Conservation (phyloP, 2,888 invertebrate genomes). For the Drosophila subquinaria region DNA sequence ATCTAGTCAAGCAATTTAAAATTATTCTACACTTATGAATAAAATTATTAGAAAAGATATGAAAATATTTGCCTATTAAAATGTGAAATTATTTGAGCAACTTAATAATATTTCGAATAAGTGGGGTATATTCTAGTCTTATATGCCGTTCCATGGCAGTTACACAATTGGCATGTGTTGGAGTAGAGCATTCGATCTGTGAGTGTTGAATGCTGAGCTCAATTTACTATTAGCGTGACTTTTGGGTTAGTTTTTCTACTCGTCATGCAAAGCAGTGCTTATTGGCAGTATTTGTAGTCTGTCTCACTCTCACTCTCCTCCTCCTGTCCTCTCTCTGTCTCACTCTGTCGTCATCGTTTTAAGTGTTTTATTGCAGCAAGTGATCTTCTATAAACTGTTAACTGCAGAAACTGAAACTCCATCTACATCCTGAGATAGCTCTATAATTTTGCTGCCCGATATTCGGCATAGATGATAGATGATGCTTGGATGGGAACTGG, state of each 20-base stretch:
- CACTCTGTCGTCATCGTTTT: conserved; percentile 40
- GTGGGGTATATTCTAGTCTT: background rate
- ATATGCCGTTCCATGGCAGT: no score
- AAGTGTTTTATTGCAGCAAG: conserved; percentile 74
- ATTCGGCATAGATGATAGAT: conserved; percentile 37
- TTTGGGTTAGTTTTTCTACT: conserved; percentile 80
- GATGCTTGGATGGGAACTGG: conserved; percentile 43
- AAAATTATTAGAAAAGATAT: no score
- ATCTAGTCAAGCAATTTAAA: no score
- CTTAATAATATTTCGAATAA: background rate
- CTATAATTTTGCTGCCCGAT: conserved; percentile 59
- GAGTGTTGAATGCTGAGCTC: conserved; percentile 66
- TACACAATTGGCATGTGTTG: conserved; percentile 52
- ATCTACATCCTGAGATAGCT: conserved; percentile 46
- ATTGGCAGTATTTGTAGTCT: conserved; percentile 50
- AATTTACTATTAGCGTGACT: conserved; percentile 81
- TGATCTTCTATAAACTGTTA: conserved; percentile 71
- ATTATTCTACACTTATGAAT: no score
- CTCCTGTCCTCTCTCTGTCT: background rate
- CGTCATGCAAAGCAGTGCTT: conserved; percentile 78
- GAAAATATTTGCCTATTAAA: background rate
- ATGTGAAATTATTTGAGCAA: background rate
- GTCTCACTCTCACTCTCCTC: background rate
- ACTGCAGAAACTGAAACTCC: conserved; percentile 35
- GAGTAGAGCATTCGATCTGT: conserved; percentile 44